Evolutionary conservation across 2,797 vertebrate genomes (phyloP), one percentile per base, ranked within the genome.

Genomic region (Babyrousa celebensis): DNA sequence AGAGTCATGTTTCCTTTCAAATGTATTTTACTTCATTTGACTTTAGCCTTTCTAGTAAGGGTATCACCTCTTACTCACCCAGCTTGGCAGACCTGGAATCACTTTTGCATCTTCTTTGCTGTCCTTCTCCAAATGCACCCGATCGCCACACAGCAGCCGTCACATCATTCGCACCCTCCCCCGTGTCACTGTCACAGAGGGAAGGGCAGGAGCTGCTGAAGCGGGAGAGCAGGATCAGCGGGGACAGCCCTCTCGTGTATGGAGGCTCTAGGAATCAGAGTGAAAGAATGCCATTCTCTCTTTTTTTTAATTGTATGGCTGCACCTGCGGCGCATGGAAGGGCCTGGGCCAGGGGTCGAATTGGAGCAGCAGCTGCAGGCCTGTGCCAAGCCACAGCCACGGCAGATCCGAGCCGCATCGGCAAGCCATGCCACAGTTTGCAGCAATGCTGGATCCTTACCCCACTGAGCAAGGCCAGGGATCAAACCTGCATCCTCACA

Each of bases 1-100:
- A 71, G 32, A 63, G 29, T 65, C 52, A n/a, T 70, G n/a, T 67
- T 83, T 91, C 87, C 18, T 84, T 89, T 84, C 58, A 56, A 83
- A 68, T 91, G 14, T 48, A 40, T 63, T 48, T 17, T 36, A 36
- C n/a, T 15, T 83, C 18, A 36, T 20, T 17, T 86, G 43, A 71
- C 4, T 21, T 82, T 52, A 63, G 21, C 15, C 27, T 91, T 93
- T 74, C 54, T 54, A 21, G 1, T n/a, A 70, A 18, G 21, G 18
- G 1, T 43, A 48, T 16, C 27, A 23, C 5, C 7, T 86, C 15
- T 91, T 40, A 80, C 15, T 79, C 9, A 65, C n/a, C 12, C 18
- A 52, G 27, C 68, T 83, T 74, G 15, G 36, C 12, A 79, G 43
- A 54, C 6, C 15, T 60, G 43, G 58, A 54, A 75, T 65, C 1